These are phyloP conservation scores for Uria lomvia DNA, from an alignment of 2,113 vertebrate genomes.

Conservation along the genomic window DNA sequence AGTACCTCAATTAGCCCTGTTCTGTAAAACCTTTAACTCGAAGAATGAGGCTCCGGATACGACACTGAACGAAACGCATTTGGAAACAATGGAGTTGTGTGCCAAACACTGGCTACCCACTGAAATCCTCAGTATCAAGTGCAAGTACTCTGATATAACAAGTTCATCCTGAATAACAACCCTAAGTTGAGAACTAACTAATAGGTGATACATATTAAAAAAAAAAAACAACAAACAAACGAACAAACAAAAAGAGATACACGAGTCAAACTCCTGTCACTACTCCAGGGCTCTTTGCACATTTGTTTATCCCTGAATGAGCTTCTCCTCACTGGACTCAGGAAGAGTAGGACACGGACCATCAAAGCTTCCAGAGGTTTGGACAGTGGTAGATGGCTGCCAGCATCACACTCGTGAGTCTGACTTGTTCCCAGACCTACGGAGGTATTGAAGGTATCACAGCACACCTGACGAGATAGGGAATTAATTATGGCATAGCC, in stretches of 20 bases:
- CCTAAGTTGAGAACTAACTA: background rate
- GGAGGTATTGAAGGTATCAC: background rate
- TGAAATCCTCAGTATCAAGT: background rate
- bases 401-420: background rate
- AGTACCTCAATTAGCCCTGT: background rate
- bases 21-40: background rate
- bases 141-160: background rate
- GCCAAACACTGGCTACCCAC: background rate
- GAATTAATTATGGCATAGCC: background rate
- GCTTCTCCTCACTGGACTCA: background rate
- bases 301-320: background rate
- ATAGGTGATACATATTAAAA: rapidly evolving
- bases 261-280: background rate
- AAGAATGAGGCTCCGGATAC: background rate
- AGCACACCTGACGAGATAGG: background rate
- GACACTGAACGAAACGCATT: background rate
- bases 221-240: background rate
- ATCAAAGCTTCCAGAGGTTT: background rate
- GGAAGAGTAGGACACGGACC: background rate
- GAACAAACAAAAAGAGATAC: no score
- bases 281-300: background rate
- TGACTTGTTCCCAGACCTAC: background rate
- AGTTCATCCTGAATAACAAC: background rate
- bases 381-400: background rate
- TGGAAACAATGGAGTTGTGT: background rate